Percentiles rank a stretch among this genome's conserved stretches.
Evolutionary conservation across 2,113 vertebrate species (phyloP).

Genomic region (Barbus barbus): DNA sequence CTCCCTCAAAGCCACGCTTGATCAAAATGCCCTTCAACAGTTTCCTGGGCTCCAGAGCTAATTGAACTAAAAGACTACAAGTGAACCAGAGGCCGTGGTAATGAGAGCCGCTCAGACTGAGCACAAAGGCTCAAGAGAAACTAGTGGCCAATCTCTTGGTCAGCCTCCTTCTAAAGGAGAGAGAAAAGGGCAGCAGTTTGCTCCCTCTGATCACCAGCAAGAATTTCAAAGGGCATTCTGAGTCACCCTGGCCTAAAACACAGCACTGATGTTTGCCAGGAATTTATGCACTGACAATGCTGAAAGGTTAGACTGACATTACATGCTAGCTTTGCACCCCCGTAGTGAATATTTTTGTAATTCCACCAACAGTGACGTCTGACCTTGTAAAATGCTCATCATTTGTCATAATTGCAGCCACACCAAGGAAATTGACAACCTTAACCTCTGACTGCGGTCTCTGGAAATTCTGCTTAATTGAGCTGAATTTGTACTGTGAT

Average conservation of each 20-base stretch:
- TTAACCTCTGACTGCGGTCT: background rate
- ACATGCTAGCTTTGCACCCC: background rate
- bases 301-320: constrained; percentile 36
- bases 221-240: too few relatives aligned
- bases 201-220: too few relatives aligned
- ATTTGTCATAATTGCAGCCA: background rate
- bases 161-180: constrained; percentile 36
- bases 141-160: constrained; percentile 60
- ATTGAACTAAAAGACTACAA: constrained; percentile 74
- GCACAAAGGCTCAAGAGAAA: constrained; percentile 71
- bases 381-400: background rate
- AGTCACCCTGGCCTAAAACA: constrained; percentile 49
- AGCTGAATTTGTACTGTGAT: background rate
- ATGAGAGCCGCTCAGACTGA: constrained; percentile 67
- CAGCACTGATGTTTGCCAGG: background rate
- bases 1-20: constrained; percentile 66
- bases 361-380: background rate
- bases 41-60: constrained; percentile 65
- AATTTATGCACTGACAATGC: constrained; percentile 17
- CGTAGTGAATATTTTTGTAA: constrained; percentile 11
- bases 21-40: constrained; percentile 71
- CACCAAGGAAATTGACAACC: background rate
- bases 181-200: constrained; percentile 66
- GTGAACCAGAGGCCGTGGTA: constrained; percentile 66
- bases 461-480: background rate